Base-by-base conservation (phyloP, 2,797 vertebrate species). In the Poeciliopsis turneri region DNA sequence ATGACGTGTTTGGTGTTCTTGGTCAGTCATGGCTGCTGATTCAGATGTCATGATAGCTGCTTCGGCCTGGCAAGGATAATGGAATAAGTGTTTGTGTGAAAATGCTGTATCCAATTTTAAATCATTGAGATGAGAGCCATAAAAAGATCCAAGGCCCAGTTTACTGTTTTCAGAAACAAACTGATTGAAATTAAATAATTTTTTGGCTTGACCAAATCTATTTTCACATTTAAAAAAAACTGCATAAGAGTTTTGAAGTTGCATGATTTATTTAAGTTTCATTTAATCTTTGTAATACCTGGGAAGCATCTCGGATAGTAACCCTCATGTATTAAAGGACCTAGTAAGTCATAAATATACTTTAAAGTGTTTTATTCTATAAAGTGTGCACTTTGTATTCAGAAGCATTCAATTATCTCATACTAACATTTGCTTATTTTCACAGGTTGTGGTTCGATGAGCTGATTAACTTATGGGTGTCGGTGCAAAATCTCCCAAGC, bases 401-500 rank as follows among this genome's bases (percentile, higher is more conserved):
- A 1, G 13, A 36, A 23, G 15, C 1, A 13, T 45, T 80, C 28
- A 4, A 30, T 11, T 4, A 13, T 59, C 4, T 75, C 76, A 68
- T 79, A 15, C 80, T 51, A 79, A 61, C 6, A 5, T 85, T 59
- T 82, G 6, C 47, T 82, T 76, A 82, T 16, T 88, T 78, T 82
- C 89, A 64, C 95, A 99, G 98, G 92, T 96, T 99, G 94, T 99
- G 98, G 98, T 97, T 98, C 87, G 96, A 97, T 90, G 98, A 99
- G 89, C 91, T 99, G 85, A 95, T 99, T 90, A 96, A 93, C 85
- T 95, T 99, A 88, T 99, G 98, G 97, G 94, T 97, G 84, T 97
- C 98, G 1, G 97, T 99, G 84, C 98, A 99, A 91, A 99, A 99
- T 94, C 97, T 98, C 89, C 98, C 98, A 57, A 96, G 97, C 69